Base-by-base conservation (phyloP, 1,140 invertebrate genomes). In the Dufourea novaeangliae region DNA sequence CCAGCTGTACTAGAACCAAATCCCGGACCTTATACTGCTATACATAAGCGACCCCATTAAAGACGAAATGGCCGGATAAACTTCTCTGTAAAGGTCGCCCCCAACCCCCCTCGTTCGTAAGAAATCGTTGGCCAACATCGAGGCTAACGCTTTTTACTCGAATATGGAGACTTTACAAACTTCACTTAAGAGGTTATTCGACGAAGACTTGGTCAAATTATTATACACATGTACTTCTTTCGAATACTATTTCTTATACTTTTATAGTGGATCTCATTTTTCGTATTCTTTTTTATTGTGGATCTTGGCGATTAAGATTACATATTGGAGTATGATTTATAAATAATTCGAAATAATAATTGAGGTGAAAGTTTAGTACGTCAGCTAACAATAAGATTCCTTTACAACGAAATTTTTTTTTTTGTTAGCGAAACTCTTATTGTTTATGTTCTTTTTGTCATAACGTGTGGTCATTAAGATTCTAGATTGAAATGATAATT, bases 61-160 rank as follows among this genome's bases (percentile, higher is more conserved):
- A 66, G 59, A 66, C 46, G 34, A 66, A 39, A 74, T 52, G 44
- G 27, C 20, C 12, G 34, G 61, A 74, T 74, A 54, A 74, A 64
- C 34, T 32, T 27, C 29, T 54, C 14, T 56, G 62, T 54, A 56
- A 74, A 56, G 34, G 56, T 56, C 66, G 54, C 54, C 54, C 22
- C 34, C 29, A 8, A 17, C 17, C 14, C 37, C 11, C 14, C 2
- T 46, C 44, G 2, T 5, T 20, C 14, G 14, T 29, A 50, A 62
- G 25, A 25, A 34, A 73, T 46, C 39, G 63, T 17, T 22, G 20
- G 22, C 10, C 17, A 37, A 29, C 25, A 27, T 56, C 32, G 32
- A 20, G 4, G 17, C n/a, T 34, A 27, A 54, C 66, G 32, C 39
- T 56, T 69, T 54, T 34, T 20, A 20, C 56, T 8, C 22, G n/a